These are phyloP conservation scores for Callimico goeldii DNA, from an alignment of 2,797 vertebrate species.

Conservation along the genomic window DNA sequence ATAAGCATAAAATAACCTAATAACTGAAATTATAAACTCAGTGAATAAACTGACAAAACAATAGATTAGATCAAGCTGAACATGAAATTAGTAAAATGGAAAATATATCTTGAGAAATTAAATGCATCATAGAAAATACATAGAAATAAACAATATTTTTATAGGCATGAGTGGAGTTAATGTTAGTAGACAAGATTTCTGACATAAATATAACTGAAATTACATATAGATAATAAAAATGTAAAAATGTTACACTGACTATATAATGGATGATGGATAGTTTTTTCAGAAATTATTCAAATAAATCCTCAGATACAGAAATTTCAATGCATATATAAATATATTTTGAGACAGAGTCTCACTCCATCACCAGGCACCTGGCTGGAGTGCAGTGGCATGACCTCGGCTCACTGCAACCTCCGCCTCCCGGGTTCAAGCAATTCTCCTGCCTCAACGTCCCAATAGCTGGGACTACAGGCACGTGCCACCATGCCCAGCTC, in stretches of 20 bases:
- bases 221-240: neutral
- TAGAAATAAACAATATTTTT: neutral
- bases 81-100: neutral
- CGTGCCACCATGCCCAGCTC: fast-evolving
- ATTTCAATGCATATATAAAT: neutral
- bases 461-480: no score
- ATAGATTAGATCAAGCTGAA: neutral
- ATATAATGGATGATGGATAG: neutral
- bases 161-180: neutral
- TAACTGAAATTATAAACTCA: neutral
- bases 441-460: no score
- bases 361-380: no score
- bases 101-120: neutral
- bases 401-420: no score
- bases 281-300: neutral
- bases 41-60: neutral
- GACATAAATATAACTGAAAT: neutral
- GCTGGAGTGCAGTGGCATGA: no score
- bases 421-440: no score
- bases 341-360: no score
- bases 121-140: neutral
- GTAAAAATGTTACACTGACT: neutral
- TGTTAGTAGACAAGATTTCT: neutral
- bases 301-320: neutral
- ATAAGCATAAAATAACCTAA: neutral